Percentiles rank a stretch among this genome's conserved stretches.
Evolutionary conservation across 2,113 vertebrate species (phyloP).

Genomic region (Varanus komodoensis): DNA sequence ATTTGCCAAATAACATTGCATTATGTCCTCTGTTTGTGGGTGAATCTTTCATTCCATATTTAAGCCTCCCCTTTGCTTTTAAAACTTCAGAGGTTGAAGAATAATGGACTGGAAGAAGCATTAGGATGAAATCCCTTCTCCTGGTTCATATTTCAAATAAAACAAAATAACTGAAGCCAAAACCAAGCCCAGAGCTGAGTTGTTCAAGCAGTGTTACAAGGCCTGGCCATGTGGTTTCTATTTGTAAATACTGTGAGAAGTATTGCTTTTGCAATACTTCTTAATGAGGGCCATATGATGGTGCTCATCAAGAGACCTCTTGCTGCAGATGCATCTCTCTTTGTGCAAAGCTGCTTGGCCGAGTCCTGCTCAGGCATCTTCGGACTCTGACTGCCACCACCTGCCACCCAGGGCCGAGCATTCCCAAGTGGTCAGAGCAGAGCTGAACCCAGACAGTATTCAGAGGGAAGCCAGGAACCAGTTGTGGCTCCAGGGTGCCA

Average conservation of each 20-base stretch:
- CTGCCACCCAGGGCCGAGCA: neutral
- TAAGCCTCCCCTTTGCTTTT: conserved; percentile 39
- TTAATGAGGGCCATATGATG: conserved; percentile 78
- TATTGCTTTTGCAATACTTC: conserved; percentile 76
- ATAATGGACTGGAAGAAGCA: conserved; percentile 67
- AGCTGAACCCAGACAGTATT: neutral
- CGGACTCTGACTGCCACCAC: neutral
- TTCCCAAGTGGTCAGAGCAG: neutral
- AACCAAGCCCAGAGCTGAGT: conserved; percentile 66
- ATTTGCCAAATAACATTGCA: conserved; percentile 44
- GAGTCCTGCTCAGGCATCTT: neutral
- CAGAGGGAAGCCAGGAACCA: neutral
- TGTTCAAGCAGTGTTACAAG: conserved; percentile 75
- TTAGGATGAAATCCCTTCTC: conserved; percentile 71
- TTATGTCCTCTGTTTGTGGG: conserved; percentile 30
- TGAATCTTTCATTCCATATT: conserved; percentile 55
- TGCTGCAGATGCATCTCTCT: conserved; percentile 50
- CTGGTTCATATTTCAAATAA: conserved; percentile 77
- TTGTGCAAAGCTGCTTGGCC: conserved; percentile 57
- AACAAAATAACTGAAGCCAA: conserved; percentile 52
- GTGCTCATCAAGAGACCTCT: conserved; percentile 60
- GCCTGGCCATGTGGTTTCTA: conserved; percentile 74
- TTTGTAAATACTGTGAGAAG: conserved; percentile 81
- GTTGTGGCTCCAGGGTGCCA: no score
- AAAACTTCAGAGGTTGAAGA: conserved; percentile 47